Evolutionary conservation across 2,113 vertebrate species (phyloP), one percentile per base, ranked within the genome.

Genomic region (Lepidothrix coronata): DNA sequence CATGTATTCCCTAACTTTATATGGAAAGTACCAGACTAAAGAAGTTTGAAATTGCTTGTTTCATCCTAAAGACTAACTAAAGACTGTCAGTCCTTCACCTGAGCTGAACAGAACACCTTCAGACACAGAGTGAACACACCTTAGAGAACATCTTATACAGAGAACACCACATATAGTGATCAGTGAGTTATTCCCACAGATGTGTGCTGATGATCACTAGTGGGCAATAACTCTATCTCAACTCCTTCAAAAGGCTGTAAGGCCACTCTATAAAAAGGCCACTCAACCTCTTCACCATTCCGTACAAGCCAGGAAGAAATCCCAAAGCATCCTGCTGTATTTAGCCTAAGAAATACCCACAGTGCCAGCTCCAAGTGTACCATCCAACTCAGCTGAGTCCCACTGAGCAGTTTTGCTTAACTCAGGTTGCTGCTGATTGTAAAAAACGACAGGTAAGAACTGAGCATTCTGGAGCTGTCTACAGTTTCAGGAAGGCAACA

Each of bases 91-190:
- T 30, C 12, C 16, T 70, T 31, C 8, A 43, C n/a, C 35, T 9
- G 33, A 44, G 46, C 35, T 39, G 30, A 77, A 51, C 24, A 72
- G 58, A 52, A 58, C 5, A 11, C 37, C 25, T 30, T 39, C 61
- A 59, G 27, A 62, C 27, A 49, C 55, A n/a, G 30, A 39, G 24
- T 8, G 16, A 71, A 58, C 8, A 57, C 31, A 6, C 13, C 30
- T 68, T 0, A 31, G 55, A 62, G 54, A 35, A 27, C 30, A 55
- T 9, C 19, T 48, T 4, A 15, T 1, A 19, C 0, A 61, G n/a
- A 18, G 61, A 30, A 89, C 46, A 16, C 27, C 11, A 1, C 1
- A 33, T 33, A 12, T 6, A n/a, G 54, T 8, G 52, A 70, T 12
- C 39, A 30, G 41, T 3, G 30, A 59, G 27, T 33, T 28, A 59